Percentiles rank a stretch among this genome's conserved stretches.
These are phyloP conservation scores for Drosophila kanekoi DNA, from an alignment of 2,888 invertebrate species.

Conservation along the genomic window DNA sequence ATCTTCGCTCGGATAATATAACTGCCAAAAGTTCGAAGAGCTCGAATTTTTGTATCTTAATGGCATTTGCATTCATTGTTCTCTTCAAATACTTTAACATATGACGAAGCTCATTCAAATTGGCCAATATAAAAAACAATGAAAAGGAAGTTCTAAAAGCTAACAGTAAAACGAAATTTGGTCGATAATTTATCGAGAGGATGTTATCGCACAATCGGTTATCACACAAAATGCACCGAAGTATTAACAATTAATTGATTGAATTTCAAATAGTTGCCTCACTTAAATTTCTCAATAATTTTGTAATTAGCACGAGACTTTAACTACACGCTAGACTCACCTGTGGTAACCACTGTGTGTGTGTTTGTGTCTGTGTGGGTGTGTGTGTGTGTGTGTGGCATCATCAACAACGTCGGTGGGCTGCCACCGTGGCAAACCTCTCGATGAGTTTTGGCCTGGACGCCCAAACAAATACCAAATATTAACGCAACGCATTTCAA, in stretches of 20 bases:
- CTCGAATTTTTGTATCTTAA: no score
- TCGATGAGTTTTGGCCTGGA: constrained; percentile 45
- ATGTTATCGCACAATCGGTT: neutral
- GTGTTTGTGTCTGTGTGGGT: neutral
- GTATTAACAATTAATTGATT: constrained; percentile 1
- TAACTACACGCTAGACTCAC: neutral
- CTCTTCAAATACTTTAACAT: no score
- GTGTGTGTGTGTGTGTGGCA: constrained; percentile 33
- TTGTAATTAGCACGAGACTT: constrained; percentile 33
- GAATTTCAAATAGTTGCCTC: neutral
- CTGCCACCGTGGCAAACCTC: constrained; percentile 46
- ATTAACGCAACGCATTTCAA: constrained; percentile 76
- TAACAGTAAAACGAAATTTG: neutral
- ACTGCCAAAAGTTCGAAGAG: no score
- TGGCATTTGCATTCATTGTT: no score
- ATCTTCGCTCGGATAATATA: no score
- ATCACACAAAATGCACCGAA: neutral
- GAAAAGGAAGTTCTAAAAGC: no score
- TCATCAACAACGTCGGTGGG: constrained; percentile 65
- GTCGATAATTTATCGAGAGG: constrained; percentile 8
- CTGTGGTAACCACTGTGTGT: constrained; percentile 26
- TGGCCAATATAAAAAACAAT: no score
- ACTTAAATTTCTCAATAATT: constrained; percentile 12
- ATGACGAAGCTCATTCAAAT: no score
- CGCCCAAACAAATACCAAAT: constrained; percentile 78